Evolutionary conservation across 2,888 invertebrate genomes (phyloP).

Genomic region (Pimpla rufipes): DNA sequence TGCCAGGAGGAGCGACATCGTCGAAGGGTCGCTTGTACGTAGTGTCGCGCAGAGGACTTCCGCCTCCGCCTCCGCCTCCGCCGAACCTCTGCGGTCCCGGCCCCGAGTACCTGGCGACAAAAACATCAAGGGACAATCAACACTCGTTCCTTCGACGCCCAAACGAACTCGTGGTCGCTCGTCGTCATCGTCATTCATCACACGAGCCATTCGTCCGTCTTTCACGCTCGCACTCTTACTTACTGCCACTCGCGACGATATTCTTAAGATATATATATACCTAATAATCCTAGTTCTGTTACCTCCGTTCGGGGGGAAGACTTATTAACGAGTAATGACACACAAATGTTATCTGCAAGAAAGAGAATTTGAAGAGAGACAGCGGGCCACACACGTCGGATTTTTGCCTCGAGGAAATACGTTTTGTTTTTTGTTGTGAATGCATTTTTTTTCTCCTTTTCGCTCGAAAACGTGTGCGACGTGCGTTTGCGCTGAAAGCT

Average conservation of each 20-base stretch:
- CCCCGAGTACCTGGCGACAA: constrained; percentile 81
- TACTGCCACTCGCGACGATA: constrained; percentile 45
- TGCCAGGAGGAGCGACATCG: constrained; percentile 85
- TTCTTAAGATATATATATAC: constrained; percentile 38
- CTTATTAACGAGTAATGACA: constrained; percentile 61
- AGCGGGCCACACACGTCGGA: constrained; percentile 40
- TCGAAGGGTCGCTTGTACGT: constrained; percentile 82
- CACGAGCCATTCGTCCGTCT: constrained; percentile 36
- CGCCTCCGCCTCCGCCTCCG: constrained; percentile 54
- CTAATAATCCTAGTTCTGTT: constrained; percentile 55
- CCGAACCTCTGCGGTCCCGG: constrained; percentile 77
- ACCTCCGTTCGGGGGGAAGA: constrained; percentile 50
- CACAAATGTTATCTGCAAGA: constrained; percentile 60
- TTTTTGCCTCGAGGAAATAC: constrained; percentile 5
- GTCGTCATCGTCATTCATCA: constrained; percentile 23
- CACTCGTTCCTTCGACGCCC: constrained; percentile 40
- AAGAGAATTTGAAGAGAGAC: constrained; percentile 39
- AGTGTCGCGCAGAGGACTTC: constrained; percentile 76
- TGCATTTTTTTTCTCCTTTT: neutral
- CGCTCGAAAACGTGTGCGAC: constrained; percentile 17
- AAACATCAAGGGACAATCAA: constrained; percentile 62
- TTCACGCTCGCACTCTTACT: constrained; percentile 53
- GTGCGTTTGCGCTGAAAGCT: constrained; percentile 43
- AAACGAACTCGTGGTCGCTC: constrained; percentile 37
- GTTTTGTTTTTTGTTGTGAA: neutral